Evolutionary conservation across 1,140 invertebrate genomes (phyloP).

Genomic region (Heliconius hewitsoni): DNA sequence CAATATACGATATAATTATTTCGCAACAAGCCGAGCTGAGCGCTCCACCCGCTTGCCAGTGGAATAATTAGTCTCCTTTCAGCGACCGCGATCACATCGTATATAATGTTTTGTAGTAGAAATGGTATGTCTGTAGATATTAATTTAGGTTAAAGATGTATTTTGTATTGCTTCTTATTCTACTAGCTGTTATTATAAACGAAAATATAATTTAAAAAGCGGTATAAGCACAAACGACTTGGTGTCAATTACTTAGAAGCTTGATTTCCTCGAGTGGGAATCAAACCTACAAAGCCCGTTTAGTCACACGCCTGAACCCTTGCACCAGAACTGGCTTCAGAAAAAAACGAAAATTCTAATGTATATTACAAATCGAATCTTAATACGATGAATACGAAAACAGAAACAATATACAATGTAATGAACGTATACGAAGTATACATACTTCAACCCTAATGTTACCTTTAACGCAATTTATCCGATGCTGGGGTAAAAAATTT

Average conservation of each 20-base stretch:
- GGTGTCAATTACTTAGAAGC: too few relatives aligned
- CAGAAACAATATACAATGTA: neutral
- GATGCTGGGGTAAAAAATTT: constrained; percentile 20
- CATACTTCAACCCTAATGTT: constrained; percentile 17
- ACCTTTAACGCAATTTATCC: constrained; percentile 31
- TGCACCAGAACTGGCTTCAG: too few relatives aligned
- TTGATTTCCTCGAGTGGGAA: too few relatives aligned
- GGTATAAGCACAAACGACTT: too few relatives aligned
- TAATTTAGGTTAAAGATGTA: neutral
- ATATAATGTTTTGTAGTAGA: constrained; percentile 7
- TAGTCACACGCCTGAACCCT: too few relatives aligned
- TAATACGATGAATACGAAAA: neutral
- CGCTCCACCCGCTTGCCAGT: constrained; percentile 15
- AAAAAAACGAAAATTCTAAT: neutral
- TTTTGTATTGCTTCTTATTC: neutral
- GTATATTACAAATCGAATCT: too few relatives aligned
- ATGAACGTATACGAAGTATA: neutral
- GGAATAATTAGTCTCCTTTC: constrained; percentile 20
- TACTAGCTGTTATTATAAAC: too few relatives aligned
- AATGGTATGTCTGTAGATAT: neutral
- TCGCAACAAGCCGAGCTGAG: constrained; percentile 8
- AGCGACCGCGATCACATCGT: neutral
- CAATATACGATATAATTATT: constrained; percentile 21
- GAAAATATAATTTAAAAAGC: too few relatives aligned
- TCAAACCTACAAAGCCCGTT: too few relatives aligned